Percentiles rank a stretch among this genome's conserved stretches.
phyloP scores from a whole-genome alignment of 1,140 invertebrate species.

The Ectropis grisescens region DNA sequence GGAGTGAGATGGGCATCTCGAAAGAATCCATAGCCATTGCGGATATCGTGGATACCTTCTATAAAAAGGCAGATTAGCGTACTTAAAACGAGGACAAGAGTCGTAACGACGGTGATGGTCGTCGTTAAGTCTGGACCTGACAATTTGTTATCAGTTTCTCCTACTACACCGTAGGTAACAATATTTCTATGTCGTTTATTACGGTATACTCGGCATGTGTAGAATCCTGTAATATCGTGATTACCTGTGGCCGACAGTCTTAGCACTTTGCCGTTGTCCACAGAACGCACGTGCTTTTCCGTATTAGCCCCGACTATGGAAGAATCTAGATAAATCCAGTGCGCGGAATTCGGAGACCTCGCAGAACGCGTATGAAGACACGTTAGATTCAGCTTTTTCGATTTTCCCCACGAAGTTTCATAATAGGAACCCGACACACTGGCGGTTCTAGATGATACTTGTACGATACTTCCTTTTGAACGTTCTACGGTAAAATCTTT shows the following conservation, averaged over 20 bases:
- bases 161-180: slow-evolving; percentile 46
- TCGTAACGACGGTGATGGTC: slow-evolving; percentile 34
- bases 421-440: slow-evolving; percentile 50
- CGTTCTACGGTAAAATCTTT: slow-evolving; percentile 31
- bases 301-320: slow-evolving; percentile 11
- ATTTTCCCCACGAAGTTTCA: slow-evolving; percentile 44
- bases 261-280: slow-evolving; percentile 40
- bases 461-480: slow-evolving; percentile 28
- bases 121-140: slow-evolving; percentile 32
- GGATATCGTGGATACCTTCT: slow-evolving; percentile 44
- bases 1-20: slow-evolving; percentile 40
- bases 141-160: slow-evolving; percentile 28
- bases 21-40: slow-evolving; percentile 51
- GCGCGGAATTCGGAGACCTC: slow-evolving; percentile 16
- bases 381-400: slow-evolving; percentile 46
- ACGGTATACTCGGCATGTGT: slow-evolving; percentile 38
- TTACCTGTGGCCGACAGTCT: slow-evolving; percentile 27
- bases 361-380: slow-evolving; percentile 32
- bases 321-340: slow-evolving; percentile 46
- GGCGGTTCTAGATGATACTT: slow-evolving; percentile 45
- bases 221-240: slow-evolving; percentile 40
- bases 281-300: slow-evolving; percentile 20
- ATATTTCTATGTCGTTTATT: slow-evolving; percentile 35
- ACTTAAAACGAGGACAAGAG: slow-evolving; percentile 30
- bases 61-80: slow-evolving; percentile 38